Conservation (phyloP, 2,888 invertebrate genomes). For the Fragum fragum region DNA sequence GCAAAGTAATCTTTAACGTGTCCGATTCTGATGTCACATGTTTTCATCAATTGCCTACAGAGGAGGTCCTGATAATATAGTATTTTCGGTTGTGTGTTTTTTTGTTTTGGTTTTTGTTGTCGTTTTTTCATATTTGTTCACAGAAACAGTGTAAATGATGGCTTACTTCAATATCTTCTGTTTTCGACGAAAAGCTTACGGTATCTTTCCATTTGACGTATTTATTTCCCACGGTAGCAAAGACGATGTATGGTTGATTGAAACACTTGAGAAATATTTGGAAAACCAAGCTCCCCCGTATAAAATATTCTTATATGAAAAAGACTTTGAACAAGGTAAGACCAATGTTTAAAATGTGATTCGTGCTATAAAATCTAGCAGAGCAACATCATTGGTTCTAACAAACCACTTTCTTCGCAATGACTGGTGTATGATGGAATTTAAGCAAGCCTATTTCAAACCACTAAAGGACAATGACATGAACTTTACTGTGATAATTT, state of each 20-base stretch:
- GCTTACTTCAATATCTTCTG: constrained; percentile 34
- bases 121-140: background rate
- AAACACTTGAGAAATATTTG: constrained; percentile 15
- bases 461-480: constrained; percentile 37
- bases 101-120: constrained; percentile 17
- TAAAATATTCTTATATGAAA: constrained; percentile 40
- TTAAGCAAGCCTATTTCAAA: constrained; percentile 43
- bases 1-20: constrained; percentile 32
- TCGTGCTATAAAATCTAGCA: constrained; percentile 37
- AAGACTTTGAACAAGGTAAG: constrained; percentile 43
- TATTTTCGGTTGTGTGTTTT: background rate
- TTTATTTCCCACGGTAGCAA: constrained; percentile 53
- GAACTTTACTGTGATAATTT: constrained; percentile 33
- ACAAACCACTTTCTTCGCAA: constrained; percentile 56
- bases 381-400: constrained; percentile 40
- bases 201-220: constrained; percentile 38
- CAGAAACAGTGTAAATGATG: constrained; percentile 33
- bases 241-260: constrained; percentile 40
- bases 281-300: constrained; percentile 36
- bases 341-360: constrained; percentile 48
- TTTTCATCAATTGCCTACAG: background rate
- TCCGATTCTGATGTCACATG: constrained; percentile 45
- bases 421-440: constrained; percentile 59
- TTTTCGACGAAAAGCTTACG: constrained; percentile 20
- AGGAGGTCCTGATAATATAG: constrained; percentile 17